phyloP scores from a whole-genome alignment of 2,888 invertebrate species.

The Stictocephala bisonia region DNA sequence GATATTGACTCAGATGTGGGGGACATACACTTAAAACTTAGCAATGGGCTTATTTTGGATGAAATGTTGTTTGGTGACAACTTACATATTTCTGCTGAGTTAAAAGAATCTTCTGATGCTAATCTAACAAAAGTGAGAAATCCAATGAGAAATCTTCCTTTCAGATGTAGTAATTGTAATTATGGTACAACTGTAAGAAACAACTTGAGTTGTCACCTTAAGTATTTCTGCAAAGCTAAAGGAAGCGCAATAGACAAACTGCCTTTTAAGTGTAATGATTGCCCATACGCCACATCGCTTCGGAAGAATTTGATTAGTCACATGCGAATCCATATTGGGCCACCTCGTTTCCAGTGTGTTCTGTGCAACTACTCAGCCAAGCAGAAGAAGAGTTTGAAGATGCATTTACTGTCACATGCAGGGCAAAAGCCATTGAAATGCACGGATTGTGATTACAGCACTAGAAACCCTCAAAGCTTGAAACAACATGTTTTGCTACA shows the following conservation, averaged over 20 bases:
- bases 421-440: constrained; percentile 19
- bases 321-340: constrained; percentile 13
- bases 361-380: constrained; percentile 24
- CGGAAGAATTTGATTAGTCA: constrained; percentile 22
- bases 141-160: constrained; percentile 27
- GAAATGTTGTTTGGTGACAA: too few species aligned
- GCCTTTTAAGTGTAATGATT: constrained; percentile 28
- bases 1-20: too few species aligned
- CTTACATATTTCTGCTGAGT: too few species aligned
- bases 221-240: constrained; percentile 22
- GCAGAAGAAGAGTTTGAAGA: constrained; percentile 24
- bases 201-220: constrained; percentile 11
- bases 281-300: constrained; percentile 13
- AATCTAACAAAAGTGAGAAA: not conserved
- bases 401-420: constrained; percentile 25
- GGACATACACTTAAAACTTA: not conserved
- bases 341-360: constrained; percentile 19
- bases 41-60: not conserved
- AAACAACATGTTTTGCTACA: constrained; percentile 16
- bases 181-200: constrained; percentile 25
- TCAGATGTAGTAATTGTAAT: constrained; percentile 6
- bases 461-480: constrained; percentile 14
- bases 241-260: constrained; percentile 21
- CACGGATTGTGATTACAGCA: constrained; percentile 16
- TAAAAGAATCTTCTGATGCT: too few species aligned